These are phyloP conservation scores for Elymnias hypermnestra DNA, from an alignment of 1,140 invertebrate species.

Conservation along the genomic window DNA sequence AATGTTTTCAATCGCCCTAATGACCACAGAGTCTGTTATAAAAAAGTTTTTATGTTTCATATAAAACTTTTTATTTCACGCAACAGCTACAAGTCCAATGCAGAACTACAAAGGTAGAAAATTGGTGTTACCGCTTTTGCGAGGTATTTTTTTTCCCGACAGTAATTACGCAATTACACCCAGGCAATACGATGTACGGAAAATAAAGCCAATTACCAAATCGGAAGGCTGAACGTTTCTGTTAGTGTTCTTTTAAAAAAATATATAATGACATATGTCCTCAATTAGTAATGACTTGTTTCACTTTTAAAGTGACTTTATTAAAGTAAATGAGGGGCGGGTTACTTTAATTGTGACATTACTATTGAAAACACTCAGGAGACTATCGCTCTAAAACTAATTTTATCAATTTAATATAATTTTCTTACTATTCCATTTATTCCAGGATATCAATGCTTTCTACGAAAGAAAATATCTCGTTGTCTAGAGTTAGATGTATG, in stretches of 20 bases:
- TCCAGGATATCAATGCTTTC: no score
- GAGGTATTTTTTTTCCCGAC: slow-evolving; percentile 12
- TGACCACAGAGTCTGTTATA: no score
- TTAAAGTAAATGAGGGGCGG: slow-evolving; percentile 4
- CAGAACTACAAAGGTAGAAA: slow-evolving; percentile 18
- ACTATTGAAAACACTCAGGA: neutral
- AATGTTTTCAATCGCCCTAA: no score
- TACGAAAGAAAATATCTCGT: no score
- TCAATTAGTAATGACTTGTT: slow-evolving; percentile 11
- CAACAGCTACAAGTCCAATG: neutral
- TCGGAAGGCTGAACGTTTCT: slow-evolving; percentile 20
- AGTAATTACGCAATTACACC: slow-evolving; percentile 30
- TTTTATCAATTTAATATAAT: no score
- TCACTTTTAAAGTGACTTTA: slow-evolving; percentile 9
- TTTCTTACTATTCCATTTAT: no score
- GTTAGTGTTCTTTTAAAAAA: slow-evolving; percentile 10
- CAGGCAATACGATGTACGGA: slow-evolving; percentile 26
- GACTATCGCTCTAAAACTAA: no score
- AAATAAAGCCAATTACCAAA: slow-evolving; percentile 36
- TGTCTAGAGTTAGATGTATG: no score
- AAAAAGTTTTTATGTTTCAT: neutral
- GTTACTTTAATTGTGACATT: slow-evolving; percentile 14
- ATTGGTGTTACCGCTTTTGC: slow-evolving; percentile 17
- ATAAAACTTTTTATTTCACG: neutral
- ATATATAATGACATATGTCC: slow-evolving; percentile 19